Evolutionary conservation across 2,113 vertebrate genomes (phyloP).

Genomic region (Atlantisia rogersi): DNA sequence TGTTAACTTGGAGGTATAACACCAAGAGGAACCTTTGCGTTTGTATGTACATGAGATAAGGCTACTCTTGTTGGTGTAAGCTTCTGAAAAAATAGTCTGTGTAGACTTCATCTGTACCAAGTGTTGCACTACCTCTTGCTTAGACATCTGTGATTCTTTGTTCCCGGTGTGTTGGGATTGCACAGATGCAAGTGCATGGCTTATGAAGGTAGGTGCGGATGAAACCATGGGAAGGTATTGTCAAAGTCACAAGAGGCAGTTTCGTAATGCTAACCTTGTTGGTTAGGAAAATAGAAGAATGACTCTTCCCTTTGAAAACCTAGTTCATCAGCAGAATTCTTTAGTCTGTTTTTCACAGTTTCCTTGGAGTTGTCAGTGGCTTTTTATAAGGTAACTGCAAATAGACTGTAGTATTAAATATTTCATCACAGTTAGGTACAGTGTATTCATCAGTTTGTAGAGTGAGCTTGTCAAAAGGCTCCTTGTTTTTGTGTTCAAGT

Average conservation of each 20-base stretch:
- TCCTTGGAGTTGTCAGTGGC: slow-evolving; percentile 2
- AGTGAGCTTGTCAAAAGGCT: slow-evolving; percentile 39
- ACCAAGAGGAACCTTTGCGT: neutral
- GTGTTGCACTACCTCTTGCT: neutral
- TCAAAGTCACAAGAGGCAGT: slow-evolving; percentile 14
- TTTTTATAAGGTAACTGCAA: slow-evolving; percentile 49
- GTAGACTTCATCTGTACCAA: slow-evolving; percentile 33
- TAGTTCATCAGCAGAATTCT: slow-evolving; percentile 61
- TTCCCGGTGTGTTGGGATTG: slow-evolving; percentile 21
- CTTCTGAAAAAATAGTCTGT: slow-evolving; percentile 53
- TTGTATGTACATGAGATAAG: neutral
- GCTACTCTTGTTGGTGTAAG: neutral
- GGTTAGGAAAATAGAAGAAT: slow-evolving; percentile 18
- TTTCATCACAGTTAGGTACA: slow-evolving; percentile 58
- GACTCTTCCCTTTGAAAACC: slow-evolving; percentile 33
- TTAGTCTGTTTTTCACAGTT: slow-evolving; percentile 42
- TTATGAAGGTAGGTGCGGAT: slow-evolving; percentile 26
- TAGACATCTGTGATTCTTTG: slow-evolving; percentile 36
- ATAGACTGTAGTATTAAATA: slow-evolving; percentile 66
- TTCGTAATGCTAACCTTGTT: slow-evolving; percentile 38
- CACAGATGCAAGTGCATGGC: neutral
- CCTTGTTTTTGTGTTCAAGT: slow-evolving; percentile 36
- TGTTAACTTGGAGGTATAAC: neutral
- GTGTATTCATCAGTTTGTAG: slow-evolving; percentile 42
- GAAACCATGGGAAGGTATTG: slow-evolving; percentile 35